Base-by-base conservation (phyloP, 2,888 invertebrate species). In the Andrena flavipes region DNA sequence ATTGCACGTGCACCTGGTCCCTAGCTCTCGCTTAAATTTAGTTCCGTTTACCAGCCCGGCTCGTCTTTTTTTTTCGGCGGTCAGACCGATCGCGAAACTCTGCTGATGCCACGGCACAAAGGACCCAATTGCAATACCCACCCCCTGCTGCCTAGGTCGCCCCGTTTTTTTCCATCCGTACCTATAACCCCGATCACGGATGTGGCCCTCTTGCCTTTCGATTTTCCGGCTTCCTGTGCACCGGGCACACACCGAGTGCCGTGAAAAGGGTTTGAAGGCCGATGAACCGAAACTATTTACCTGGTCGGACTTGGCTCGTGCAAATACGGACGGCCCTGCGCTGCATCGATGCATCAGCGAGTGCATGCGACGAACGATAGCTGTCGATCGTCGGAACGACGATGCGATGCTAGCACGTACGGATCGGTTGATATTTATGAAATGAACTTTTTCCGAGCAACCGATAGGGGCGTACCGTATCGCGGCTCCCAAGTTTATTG, bases 271-370 rank as follows among this genome's bases (percentile, higher is more conserved):
- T 84, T 78, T 51, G 72, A 69, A 75, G 78, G 71, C 73, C 76
- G 60, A 76, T 80, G 76, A 81, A 82, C 76, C 67, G 76, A 76
- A 83, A 78, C 70, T 75, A 78, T 88, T 83, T 84, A 83, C 68
- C 59, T 76, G 79, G 30, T 65, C 51, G 70, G 49, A 82, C 76
- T 80, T 78, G 69, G 65, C 80, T 68, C 56, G 63, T 29, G 69
- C 69, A 76, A 80, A 84, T 72, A 78, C 62, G 33, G 16, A 10
- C 49, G 42, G 16, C 35, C 60, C 35, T 71, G 49, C 33, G 48
- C 54, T 63, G 30, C 75, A 35, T 7, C 51, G 20, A 20, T 49
- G 68, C 30, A 75, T 80, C 56, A 35, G 23, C 79, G 23, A 54
- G 70, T 71, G 59, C 29, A 48, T 68, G 51, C 33, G 62, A 64